phyloP scores from a whole-genome alignment of 2,113 vertebrate species.

The Sterrhoptilus dennistouni region DNA sequence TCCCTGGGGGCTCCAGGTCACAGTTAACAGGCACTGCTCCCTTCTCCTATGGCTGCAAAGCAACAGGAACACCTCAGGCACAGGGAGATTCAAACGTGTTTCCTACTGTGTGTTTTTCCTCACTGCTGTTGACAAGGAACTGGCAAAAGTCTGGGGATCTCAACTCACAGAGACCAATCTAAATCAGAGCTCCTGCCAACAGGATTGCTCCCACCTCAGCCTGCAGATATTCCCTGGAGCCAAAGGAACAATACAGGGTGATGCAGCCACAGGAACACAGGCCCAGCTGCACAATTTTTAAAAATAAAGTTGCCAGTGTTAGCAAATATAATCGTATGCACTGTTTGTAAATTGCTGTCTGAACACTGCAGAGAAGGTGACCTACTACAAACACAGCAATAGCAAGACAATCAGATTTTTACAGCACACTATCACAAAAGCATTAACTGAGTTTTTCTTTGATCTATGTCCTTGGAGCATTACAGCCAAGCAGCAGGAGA shows the following conservation, averaged over 20 bases:
- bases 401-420: background rate
- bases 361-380: background rate
- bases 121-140: background rate
- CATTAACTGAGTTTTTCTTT: background rate
- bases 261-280: background rate
- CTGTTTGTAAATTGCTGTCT: background rate
- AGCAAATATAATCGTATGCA: background rate
- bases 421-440: background rate
- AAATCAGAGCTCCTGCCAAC: background rate
- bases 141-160: background rate
- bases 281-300: background rate
- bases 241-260: background rate
- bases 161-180: background rate
- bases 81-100: background rate
- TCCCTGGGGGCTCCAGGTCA: background rate
- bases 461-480: background rate
- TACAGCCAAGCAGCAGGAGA: background rate
- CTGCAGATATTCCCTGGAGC: background rate
- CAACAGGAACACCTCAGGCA: background rate
- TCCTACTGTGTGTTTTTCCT: background rate
- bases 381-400: background rate
- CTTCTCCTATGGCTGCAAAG: background rate
- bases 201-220: background rate
- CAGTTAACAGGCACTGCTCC: background rate
- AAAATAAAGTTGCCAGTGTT: background rate